A percentile compares a stretch with the other conserved stretches of the same genome.
phyloP scores from a whole-genome alignment of 1,140 invertebrate species.

The Acyrthosiphon pisum region DNA sequence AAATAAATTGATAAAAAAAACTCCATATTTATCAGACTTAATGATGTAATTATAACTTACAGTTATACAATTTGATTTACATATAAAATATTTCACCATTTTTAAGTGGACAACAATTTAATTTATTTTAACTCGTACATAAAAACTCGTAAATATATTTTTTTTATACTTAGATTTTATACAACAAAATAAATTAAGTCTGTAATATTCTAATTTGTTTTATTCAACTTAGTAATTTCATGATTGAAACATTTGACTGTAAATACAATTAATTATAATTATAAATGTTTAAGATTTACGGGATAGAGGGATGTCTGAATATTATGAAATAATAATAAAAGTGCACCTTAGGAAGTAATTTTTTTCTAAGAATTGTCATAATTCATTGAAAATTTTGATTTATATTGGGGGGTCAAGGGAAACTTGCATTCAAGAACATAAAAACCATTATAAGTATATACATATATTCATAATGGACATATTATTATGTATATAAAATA shows the following conservation, averaged over 20 bases:
- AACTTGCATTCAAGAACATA: slow-evolving; percentile 35
- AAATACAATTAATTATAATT: slow-evolving; percentile 52
- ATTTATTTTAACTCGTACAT: slow-evolving; percentile 45
- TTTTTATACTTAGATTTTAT: slow-evolving; percentile 56
- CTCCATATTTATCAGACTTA: slow-evolving; percentile 37
- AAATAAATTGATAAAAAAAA: slow-evolving; percentile 27
- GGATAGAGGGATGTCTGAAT: slow-evolving; percentile 56
- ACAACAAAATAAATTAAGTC: slow-evolving; percentile 55
- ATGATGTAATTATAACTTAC: slow-evolving; percentile 46
- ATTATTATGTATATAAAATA: slow-evolving; percentile 29
- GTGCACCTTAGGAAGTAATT: slow-evolving; percentile 51
- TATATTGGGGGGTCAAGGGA: background rate
- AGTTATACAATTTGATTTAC: slow-evolving; percentile 38
- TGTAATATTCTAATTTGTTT: slow-evolving; percentile 57
- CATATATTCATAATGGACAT: background rate
- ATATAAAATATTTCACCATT: slow-evolving; percentile 48
- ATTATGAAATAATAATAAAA: slow-evolving; percentile 46
- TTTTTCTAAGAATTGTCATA: slow-evolving; percentile 30
- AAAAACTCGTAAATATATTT: slow-evolving; percentile 56
- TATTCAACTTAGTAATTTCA: slow-evolving; percentile 54
- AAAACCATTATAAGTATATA: slow-evolving; percentile 21
- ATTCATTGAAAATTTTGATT: slow-evolving; percentile 25
- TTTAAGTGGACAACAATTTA: slow-evolving; percentile 40
- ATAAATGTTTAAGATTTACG: slow-evolving; percentile 49
- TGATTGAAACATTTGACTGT: slow-evolving; percentile 43